These are phyloP conservation scores for Isichthys henryi DNA, from an alignment of 2,113 vertebrate species.

Conservation along the genomic window DNA sequence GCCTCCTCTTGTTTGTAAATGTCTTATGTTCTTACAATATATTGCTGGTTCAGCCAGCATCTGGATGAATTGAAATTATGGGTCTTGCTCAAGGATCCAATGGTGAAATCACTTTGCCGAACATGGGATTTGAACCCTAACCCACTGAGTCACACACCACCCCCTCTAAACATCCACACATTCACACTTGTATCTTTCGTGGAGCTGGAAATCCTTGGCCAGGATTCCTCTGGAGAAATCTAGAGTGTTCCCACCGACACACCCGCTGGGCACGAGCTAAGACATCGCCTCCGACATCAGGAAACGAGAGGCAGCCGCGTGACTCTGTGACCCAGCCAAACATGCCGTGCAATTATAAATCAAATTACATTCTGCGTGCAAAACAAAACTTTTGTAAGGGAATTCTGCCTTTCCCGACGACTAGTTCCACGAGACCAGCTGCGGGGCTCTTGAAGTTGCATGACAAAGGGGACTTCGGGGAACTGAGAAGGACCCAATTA, in stretches of 20 bases:
- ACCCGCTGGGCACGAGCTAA: neutral
- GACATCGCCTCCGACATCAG: neutral
- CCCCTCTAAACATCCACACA: neutral
- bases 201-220: neutral
- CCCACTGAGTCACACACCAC: neutral
- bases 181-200: neutral
- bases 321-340: conserved; percentile 7
- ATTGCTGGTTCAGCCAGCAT: neutral
- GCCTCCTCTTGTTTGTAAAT: too few relatives aligned
- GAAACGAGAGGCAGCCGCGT: neutral
- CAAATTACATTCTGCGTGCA: conserved; percentile 19
- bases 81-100: neutral
- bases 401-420: neutral
- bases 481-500: neutral
- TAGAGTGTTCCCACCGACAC: neutral
- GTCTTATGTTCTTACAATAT: neutral
- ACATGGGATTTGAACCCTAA: neutral
- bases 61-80: neutral
- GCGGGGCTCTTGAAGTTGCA: neutral
- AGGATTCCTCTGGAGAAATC: neutral
- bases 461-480: neutral
- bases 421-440: neutral
- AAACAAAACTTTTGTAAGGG: conserved; percentile 1
- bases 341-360: conserved; percentile 20
- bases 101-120: neutral